Conservation (phyloP, 2,797 vertebrate genomes). For the Lindbergichthys nudifrons region DNA sequence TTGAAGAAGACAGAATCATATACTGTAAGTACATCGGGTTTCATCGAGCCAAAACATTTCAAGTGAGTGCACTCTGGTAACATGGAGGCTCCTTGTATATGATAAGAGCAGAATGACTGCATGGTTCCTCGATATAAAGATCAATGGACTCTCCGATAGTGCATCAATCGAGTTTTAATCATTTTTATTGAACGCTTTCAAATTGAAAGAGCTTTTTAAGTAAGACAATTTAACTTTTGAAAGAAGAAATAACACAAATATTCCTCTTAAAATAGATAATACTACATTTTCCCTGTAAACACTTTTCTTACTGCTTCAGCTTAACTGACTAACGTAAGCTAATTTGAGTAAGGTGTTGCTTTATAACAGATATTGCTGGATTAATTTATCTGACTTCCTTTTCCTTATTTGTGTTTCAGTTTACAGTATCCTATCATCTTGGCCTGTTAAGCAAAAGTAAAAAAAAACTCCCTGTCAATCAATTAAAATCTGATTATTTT, state of each 20-base stretch:
- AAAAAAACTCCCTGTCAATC: too few species aligned
- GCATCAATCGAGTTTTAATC: neutral
- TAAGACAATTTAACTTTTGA: neutral
- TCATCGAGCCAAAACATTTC: too few species aligned
- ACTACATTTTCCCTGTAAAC: neutral
- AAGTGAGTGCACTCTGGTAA: neutral
- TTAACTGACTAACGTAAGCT: neutral
- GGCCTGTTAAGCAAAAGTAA: too few species aligned
- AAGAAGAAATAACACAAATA: neutral
- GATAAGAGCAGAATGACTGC: conserved; percentile 8
- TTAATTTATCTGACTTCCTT: too few species aligned
- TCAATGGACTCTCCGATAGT: neutral
- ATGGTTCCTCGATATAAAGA: conserved; percentile 3
- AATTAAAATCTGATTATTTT: too few species aligned
- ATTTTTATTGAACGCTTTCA: conserved; percentile 1
- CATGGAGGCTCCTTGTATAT: neutral
- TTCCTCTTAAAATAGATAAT: neutral
- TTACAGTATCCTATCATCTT: too few species aligned
- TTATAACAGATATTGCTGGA: neutral
- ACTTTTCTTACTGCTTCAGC: neutral
- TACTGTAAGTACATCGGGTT: too few species aligned
- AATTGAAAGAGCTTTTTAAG: conserved; percentile 9
- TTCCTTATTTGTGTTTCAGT: too few species aligned
- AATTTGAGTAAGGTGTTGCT: neutral
- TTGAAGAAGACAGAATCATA: too few species aligned